Evolutionary conservation across 2,113 vertebrate species (phyloP).

Genomic region (Conger conger): DNA sequence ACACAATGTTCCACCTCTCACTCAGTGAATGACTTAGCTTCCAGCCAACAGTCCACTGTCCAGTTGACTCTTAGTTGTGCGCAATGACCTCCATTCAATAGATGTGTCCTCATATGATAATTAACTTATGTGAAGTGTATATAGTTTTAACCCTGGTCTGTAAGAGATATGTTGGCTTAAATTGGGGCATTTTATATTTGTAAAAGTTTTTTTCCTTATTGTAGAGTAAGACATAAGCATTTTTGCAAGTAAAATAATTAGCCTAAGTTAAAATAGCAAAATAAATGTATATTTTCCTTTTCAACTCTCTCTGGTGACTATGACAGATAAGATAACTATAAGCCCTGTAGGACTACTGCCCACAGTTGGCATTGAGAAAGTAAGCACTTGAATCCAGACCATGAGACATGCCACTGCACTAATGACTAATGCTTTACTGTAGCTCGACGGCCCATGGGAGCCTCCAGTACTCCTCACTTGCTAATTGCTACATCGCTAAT

Average conservation of each 20-base stretch:
- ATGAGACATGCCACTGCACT: too few relatives aligned
- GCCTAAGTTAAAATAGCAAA: too few relatives aligned
- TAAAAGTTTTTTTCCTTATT: not conserved
- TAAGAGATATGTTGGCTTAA: not conserved
- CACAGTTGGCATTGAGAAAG: too few relatives aligned
- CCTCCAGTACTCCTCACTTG: not conserved
- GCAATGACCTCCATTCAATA: not conserved
- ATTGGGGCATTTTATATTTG: not conserved
- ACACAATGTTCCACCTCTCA: constrained; percentile 7
- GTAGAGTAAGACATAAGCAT: not conserved
- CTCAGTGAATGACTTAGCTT: constrained; percentile 1
- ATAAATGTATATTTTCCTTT: too few relatives aligned
- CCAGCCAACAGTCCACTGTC: not conserved
- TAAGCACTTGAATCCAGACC: too few relatives aligned
- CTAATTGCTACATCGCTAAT: not conserved
- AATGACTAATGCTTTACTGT: too few relatives aligned
- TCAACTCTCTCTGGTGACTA: too few relatives aligned
- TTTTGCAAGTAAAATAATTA: not conserved
- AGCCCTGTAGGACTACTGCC: too few relatives aligned
- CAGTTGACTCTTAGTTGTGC: not conserved
- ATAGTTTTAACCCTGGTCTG: not conserved
- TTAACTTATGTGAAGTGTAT: not conserved
- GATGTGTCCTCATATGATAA: not conserved
- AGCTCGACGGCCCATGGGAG: too few relatives aligned
- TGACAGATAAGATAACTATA: too few relatives aligned